phyloP scores from a whole-genome alignment of 92 coral and sea anemone species.

The Epizoanthus scotinus region DNA sequence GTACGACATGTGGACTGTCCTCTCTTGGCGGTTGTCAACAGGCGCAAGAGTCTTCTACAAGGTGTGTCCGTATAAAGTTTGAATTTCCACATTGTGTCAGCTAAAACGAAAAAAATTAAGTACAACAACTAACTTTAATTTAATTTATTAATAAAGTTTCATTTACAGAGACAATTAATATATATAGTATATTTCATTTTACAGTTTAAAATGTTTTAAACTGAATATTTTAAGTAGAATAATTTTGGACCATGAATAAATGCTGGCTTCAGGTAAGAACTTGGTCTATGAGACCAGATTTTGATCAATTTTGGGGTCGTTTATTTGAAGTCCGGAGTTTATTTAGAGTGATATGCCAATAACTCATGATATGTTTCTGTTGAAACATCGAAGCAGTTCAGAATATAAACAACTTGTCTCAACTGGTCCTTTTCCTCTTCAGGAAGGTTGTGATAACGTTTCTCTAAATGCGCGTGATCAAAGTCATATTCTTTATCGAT shows the following conservation, averaged over 20 bases:
- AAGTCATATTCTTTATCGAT: too few species aligned
- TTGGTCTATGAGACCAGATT: too few species aligned
- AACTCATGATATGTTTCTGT: constrained; percentile 57
- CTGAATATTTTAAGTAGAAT: too few species aligned
- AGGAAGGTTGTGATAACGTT: constrained; percentile 33
- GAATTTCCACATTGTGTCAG: neutral
- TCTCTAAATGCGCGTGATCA: too few species aligned
- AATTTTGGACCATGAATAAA: too few species aligned
- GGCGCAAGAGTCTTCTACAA: constrained; percentile 39
- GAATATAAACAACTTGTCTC: constrained; percentile 42
- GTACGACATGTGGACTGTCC: constrained; percentile 31
- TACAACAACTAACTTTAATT: too few species aligned
- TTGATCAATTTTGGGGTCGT: neutral
- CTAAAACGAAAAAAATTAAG: too few species aligned
- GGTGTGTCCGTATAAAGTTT: constrained; percentile 37
- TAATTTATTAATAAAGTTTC: too few species aligned
- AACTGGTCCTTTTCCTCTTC: constrained; percentile 53
- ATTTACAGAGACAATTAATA: too few species aligned
- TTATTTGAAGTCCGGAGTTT: neutral
- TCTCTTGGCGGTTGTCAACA: constrained; percentile 23
- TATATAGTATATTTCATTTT: too few species aligned
- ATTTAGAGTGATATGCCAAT: neutral
- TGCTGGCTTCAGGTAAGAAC: too few species aligned
- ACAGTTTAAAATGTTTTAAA: too few species aligned
- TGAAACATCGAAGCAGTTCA: constrained; percentile 54